Evolutionary conservation across 2,888 invertebrate genomes (phyloP), one percentile per base, ranked within the genome.

Genomic region (Embidobia sp.): DNA sequence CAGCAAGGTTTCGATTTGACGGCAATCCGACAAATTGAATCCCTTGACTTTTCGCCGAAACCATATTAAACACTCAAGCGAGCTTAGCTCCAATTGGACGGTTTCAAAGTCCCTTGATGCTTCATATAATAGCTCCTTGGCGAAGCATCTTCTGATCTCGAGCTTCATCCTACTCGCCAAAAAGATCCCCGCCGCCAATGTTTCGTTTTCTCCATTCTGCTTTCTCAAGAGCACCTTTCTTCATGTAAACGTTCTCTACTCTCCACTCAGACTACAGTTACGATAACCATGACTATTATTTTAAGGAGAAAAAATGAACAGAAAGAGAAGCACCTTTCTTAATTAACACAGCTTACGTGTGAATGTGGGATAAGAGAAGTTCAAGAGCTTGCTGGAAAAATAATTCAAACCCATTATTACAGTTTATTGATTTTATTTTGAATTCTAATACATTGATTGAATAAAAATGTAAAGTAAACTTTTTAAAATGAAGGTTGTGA

Each of bases 91-190:
- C 66, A 63, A 66, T 70, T 74, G 66, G 49, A 67, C 61, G 61
- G 29, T 66, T 79, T 69, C 72, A 72, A 79, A 76, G 64, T 79
- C 76, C 61, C 73, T 73, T 42, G 69, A 59, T 75, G 67, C 70
- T 78, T 76, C 59, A 76, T 66, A 70, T 69, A 73, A 79, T 79
- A 74, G 73, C 73, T 77, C 69, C 73, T 73, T 69, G 59, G 57
- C 55, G 57, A 48, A 73, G 73, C 79, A 73, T 74, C 76, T 74
- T 74, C 74, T 61, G 73, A 77, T 77, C 73, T 79, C 46, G 22
- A 74, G 73, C 31, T 61, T 59, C 73, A 53, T 72, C 40, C 61
- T 37, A 46, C 53, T 44, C 49, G n/a, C 26, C 55, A 11, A 59
- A 55, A 63, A 63, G 51, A 57, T 35, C 57, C 69, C 67, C 44